A percentile compares a stretch with the other conserved stretches of the same genome.
Conservation (phyloP, 2,797 vertebrate genomes). For the Serranus cabrilla region DNA sequence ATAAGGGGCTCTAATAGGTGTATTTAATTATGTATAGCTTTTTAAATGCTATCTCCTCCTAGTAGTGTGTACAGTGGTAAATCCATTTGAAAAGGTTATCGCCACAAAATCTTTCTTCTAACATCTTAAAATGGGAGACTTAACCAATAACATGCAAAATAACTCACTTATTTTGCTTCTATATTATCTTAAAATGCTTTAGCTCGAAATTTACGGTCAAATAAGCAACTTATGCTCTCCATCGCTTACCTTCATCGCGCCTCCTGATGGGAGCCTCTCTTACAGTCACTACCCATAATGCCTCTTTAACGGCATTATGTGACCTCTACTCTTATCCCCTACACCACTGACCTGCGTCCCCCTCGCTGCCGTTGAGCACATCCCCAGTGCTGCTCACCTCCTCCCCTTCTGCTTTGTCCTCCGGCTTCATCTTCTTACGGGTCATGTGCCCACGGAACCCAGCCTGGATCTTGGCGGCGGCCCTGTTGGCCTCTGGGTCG, state of each 20-base stretch:
- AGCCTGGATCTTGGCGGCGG: slow-evolving; percentile 98
- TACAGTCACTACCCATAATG: slow-evolving; percentile 62
- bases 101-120: not conserved
- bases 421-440: slow-evolving; percentile 98
- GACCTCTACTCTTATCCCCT: slow-evolving; percentile 64
- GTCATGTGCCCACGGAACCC: slow-evolving; percentile 99
- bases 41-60: slow-evolving; percentile 45
- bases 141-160: slow-evolving; percentile 4
- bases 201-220: not conserved
- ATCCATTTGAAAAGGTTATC: slow-evolving; percentile 1
- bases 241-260: slow-evolving; percentile 20
- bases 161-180: not conserved
- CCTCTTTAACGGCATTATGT: slow-evolving; percentile 53
- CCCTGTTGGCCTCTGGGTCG: slow-evolving; percentile 96
- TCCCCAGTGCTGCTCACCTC: slow-evolving; percentile 91
- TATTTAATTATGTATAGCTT: slow-evolving; percentile 69
- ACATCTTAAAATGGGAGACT: slow-evolving; percentile 2
- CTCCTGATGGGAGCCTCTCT: slow-evolving; percentile 39
- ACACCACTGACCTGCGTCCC: slow-evolving; percentile 84
- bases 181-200: slow-evolving; percentile 2
- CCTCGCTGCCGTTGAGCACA: slow-evolving; percentile 81
- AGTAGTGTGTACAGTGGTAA: slow-evolving; percentile 17
- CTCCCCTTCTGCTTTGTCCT: slow-evolving; percentile 92
- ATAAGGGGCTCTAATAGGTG: slow-evolving; percentile 59
- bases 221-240: slow-evolving; percentile 10